phyloP scores from a whole-genome alignment of 1,140 invertebrate species.

The Octopus bimaculoides region DNA sequence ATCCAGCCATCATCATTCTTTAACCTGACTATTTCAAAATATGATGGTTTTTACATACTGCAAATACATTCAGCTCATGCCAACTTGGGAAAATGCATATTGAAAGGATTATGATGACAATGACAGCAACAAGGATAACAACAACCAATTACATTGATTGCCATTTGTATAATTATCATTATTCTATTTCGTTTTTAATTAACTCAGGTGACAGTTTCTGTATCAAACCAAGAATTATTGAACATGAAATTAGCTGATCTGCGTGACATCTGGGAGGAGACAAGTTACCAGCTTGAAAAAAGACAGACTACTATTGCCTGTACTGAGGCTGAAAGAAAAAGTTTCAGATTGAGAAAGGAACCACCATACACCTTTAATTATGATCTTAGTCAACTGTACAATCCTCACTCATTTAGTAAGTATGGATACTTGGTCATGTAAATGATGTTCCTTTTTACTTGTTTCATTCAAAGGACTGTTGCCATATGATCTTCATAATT shows the following conservation, averaged over 20 bases:
- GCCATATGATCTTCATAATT: too few relatives aligned
- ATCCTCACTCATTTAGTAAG: constrained; percentile 16
- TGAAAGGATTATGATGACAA: too few relatives aligned
- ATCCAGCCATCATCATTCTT: too few relatives aligned
- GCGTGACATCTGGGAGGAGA: constrained; percentile 90
- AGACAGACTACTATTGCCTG: constrained; percentile 78
- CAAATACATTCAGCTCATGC: too few relatives aligned
- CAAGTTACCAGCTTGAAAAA: constrained; percentile 85
- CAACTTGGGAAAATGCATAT: too few relatives aligned
- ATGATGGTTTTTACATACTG: too few relatives aligned
- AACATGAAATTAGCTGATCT: constrained; percentile 67
- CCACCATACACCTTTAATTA: constrained; percentile 66
- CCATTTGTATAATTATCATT: too few relatives aligned
- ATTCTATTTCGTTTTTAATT: too few relatives aligned
- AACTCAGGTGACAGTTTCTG: constrained; percentile 60
- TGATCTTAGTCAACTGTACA: constrained; percentile 36
- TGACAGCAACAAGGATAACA: too few relatives aligned
- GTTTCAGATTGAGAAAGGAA: constrained; percentile 58
- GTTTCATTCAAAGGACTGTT: too few relatives aligned
- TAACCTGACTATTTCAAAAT: too few relatives aligned
- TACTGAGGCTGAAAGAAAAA: constrained; percentile 71
- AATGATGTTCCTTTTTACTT: not conserved
- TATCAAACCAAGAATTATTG: constrained; percentile 66
- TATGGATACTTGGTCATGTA: not conserved
- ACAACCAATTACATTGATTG: too few relatives aligned